Conservation (phyloP, 1,140 invertebrate genomes). For the Solen grandis region DNA sequence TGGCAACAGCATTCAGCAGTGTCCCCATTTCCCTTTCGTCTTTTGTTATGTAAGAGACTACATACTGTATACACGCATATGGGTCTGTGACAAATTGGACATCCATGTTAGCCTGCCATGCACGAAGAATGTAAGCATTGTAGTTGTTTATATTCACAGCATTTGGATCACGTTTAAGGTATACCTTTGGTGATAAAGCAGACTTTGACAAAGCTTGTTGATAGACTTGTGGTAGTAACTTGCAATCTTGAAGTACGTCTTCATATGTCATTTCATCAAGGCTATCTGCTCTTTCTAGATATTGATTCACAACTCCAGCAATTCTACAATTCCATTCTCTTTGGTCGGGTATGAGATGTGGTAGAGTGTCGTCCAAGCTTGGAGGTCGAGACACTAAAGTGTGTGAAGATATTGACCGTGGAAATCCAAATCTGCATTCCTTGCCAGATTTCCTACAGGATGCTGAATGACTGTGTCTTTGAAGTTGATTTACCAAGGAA, state of each 20-base stretch:
- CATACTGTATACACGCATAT: background rate
- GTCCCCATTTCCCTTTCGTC: background rate
- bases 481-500: background rate
- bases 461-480: background rate
- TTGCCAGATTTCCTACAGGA: background rate
- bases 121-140: background rate
- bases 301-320: too few relatives aligned
- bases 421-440: slow-evolving; percentile 22
- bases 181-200: too few relatives aligned
- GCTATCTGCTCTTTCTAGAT: too few relatives aligned
- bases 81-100: slow-evolving; percentile 11
- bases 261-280: too few relatives aligned
- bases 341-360: too few relatives aligned
- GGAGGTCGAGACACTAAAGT: slow-evolving; percentile 18
- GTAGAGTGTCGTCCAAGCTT: too few relatives aligned
- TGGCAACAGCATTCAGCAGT: slow-evolving; percentile 15
- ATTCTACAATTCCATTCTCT: too few relatives aligned
- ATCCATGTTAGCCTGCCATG: slow-evolving; percentile 5
- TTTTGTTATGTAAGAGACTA: slow-evolving; percentile 5
- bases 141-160: slow-evolving; percentile 7
- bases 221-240: background rate
- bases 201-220: slow-evolving; percentile 15
- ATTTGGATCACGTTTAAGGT: too few relatives aligned
- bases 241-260: too few relatives aligned
- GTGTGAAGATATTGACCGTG: background rate